Conservation (phyloP, 2,888 invertebrate genomes). For the Drosophila anceps region DNA sequence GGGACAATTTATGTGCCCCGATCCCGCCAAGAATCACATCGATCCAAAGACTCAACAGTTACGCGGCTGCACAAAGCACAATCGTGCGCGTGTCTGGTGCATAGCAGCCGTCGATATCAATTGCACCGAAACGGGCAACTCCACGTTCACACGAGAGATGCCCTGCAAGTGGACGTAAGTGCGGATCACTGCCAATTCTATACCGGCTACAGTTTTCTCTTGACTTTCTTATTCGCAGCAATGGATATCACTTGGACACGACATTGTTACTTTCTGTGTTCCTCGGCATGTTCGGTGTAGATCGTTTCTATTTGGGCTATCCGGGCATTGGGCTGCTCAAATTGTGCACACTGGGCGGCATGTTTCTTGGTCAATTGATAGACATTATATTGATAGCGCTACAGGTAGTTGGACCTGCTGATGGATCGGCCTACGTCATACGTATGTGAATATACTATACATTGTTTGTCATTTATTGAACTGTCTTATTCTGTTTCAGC, state of each 20-base stretch:
- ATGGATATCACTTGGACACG: conserved; percentile 97
- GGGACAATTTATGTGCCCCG: conserved; percentile 94
- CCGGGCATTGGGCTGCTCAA: conserved; percentile 97
- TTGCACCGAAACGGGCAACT: conserved; percentile 92
- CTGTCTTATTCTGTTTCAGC: conserved; percentile 78
- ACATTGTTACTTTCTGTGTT: conserved; percentile 97
- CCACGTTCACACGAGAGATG: conserved; percentile 92
- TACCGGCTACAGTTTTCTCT: neutral
- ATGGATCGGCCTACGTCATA: conserved; percentile 97
- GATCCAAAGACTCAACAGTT: conserved; percentile 96
- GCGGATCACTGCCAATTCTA: rapidly evolving
- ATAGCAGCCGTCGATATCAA: conserved; percentile 92
- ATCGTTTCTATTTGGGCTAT: conserved; percentile 99
- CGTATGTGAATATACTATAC: conserved; percentile 79
- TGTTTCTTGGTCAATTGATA: conserved; percentile 97
- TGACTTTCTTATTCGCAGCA: conserved; percentile 87
- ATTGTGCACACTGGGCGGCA: conserved; percentile 97
- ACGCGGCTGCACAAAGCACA: conserved; percentile 88
- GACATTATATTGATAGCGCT: conserved; percentile 94
- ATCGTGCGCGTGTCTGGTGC: conserved; percentile 88
- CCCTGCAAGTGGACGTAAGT: conserved; percentile 98
- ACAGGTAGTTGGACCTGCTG: conserved; percentile 95
- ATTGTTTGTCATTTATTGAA: neutral
- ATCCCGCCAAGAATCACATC: conserved; percentile 91
- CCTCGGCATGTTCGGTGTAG: conserved; percentile 98